Base-by-base conservation (phyloP, 2,113 vertebrate genomes). In the Nyctereutes procyonoides region DNA sequence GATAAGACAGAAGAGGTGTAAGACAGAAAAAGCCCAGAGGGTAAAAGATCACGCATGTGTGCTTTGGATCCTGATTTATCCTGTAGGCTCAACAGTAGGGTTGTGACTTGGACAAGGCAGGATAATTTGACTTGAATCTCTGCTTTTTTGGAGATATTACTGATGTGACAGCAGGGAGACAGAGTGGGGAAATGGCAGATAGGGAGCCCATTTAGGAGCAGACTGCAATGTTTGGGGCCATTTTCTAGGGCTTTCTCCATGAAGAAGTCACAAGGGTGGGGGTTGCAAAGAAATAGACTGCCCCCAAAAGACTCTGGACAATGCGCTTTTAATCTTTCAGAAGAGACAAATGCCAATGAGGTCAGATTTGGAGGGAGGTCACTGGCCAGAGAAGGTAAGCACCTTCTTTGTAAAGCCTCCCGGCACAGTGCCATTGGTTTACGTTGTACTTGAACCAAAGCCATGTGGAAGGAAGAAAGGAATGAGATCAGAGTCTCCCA, bases 361-460 rank as follows among this genome's bases (percentile, higher is more conserved):
- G 43, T 79, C 28, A 80, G 53, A 76, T n/a, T 28, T 76, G 26
- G 12, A 48, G 35, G 22, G 26, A 58, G 43, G 12, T 48, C 16
- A 58, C 14, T 74, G 55, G 26, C 35, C 14, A 69, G 7, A 56
- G 35, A 71, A 74, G 17, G 24, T 13, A 43, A 62, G 22, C 53
- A 38, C 1, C 8, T n/a, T 30, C 56, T 76, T 62, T 55, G 20
- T 38, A 71, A 81, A 69, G 30, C 30, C 10, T 55, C 16, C 6
- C n/a, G 74, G 26, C 30, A 73, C 48, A 67, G 7, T 55, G 3
- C 30, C 69, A 26, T 80, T 73, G 30, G 16, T 83, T 88, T 73
- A 51, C 32, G 16, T 56, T 43, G 65, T 14, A n/a, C 63, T 74
- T 95, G 77, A 84, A 79, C 32, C 43, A 62, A 85, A 94, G 65